phyloP scores from a whole-genome alignment of 1,140 invertebrate genomes.

The Maniola jurtina region DNA sequence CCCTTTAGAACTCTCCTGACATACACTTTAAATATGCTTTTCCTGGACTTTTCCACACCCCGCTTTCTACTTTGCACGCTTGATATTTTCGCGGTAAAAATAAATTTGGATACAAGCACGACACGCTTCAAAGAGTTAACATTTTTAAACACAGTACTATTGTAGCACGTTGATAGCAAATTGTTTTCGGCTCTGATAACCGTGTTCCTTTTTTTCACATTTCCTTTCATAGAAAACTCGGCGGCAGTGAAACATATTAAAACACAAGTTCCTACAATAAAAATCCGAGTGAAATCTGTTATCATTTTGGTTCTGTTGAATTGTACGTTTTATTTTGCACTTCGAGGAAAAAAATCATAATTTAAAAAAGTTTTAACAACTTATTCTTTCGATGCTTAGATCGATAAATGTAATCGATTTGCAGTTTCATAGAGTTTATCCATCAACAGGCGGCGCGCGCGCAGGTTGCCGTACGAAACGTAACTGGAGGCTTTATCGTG shows the following conservation, averaged over 20 bases:
- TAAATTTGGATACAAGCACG: conserved; percentile 63
- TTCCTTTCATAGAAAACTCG: conserved; percentile 59
- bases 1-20: conserved; percentile 66
- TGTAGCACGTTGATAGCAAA: conserved; percentile 52
- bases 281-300: conserved; percentile 2
- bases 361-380: neutral
- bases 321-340: conserved; percentile 5
- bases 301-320: neutral
- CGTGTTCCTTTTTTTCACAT: conserved; percentile 68
- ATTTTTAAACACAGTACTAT: conserved; percentile 65
- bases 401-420: neutral
- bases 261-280: conserved; percentile 8
- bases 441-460: conserved; percentile 51
- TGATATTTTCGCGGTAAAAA: conserved; percentile 73
- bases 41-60: conserved; percentile 43
- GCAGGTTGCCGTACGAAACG: conserved; percentile 56
- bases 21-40: conserved; percentile 63
- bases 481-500: conserved; percentile 69
- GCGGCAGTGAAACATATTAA: conserved; percentile 30
- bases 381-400: neutral
- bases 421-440: neutral
- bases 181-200: conserved; percentile 62
- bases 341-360: neutral
- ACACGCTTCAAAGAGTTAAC: conserved; percentile 59
- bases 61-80: conserved; percentile 53